Evolutionary conservation across 2,888 invertebrate genomes (phyloP), one percentile per base, ranked within the genome.

Genomic region (Drosophila picticornis): DNA sequence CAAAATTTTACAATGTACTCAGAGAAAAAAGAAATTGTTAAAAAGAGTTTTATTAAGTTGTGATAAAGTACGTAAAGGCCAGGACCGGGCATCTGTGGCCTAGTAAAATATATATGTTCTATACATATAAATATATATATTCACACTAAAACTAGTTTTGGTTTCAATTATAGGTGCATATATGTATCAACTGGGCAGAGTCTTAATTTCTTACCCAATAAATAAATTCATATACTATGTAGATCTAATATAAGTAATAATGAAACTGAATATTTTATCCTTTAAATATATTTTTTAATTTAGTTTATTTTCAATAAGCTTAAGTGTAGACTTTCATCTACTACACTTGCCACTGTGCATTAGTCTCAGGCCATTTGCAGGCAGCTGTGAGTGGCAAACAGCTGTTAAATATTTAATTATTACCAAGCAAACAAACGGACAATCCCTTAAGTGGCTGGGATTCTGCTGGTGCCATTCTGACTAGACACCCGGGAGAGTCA

Each of bases 351-450:
- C 29, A 51, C 51, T 31, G 51, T 46, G 61, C 25, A 25, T n/a
- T 52, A 5, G 9, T 7, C 19, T 19, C 19, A 40, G 22, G 32
- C 34, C 65, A 65, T 57, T 34, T 53, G 36, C 56, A 56, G 48
- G 53, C 77, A 61, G 64, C 55, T 72, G 64, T 68, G 77, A 70
- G 59, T 66, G 67, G 82, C 77, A 77, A 81, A 73, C 72, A 75
- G 78, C 75, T 84, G 82, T 75, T 84, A 82, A 84, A 84, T 84
- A 76, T 87, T 87, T 83, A 82, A 84, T 79, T 78, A 76, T 79
- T 75, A 36, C 68, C 72, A 69, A 78, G 72, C 67, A 70, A 77
- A 65, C 80, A 72, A 56, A 60, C 53, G 34, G 56, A 16, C 62
- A 52, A 53, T 62, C 51, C 50, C 43, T 43, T 40, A 55, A 53